Percentiles rank a stretch among this genome's conserved stretches.
Conservation (phyloP, 2,888 invertebrate genomes). For the Agrotis exclamationis region DNA sequence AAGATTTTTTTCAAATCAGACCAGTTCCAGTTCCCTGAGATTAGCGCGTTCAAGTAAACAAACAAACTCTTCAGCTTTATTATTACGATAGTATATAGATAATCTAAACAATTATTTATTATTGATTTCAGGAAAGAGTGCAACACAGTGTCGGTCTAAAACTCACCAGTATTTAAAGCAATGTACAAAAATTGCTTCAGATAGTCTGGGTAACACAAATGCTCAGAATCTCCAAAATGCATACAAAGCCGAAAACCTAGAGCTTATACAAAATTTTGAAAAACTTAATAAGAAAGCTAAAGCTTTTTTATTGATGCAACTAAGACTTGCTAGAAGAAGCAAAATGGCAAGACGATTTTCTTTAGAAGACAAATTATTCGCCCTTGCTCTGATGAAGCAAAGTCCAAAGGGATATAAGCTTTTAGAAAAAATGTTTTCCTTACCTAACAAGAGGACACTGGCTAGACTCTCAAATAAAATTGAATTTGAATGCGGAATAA, state of each 20-base stretch:
- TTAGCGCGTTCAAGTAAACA: too few relatives aligned
- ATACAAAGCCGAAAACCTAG: background rate
- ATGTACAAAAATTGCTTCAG: background rate
- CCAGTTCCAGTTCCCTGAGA: too few relatives aligned
- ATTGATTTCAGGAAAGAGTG: too few relatives aligned
- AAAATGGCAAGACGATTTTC: slow-evolving; percentile 9
- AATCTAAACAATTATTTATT: too few relatives aligned
- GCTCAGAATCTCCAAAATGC: slow-evolving; percentile 6
- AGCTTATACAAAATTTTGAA: slow-evolving; percentile 6
- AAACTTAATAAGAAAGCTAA: slow-evolving; percentile 13
- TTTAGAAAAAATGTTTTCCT: background rate
- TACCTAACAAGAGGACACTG: slow-evolving; percentile 5
- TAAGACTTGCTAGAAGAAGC: background rate
- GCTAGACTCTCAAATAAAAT: background rate
- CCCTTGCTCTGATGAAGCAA: slow-evolving; percentile 6
- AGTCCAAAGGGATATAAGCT: background rate
- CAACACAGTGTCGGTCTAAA: too few relatives aligned
- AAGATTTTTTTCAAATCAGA: too few relatives aligned
- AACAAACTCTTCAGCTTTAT: too few relatives aligned
- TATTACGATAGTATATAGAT: too few relatives aligned
- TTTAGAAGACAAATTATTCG: slow-evolving; percentile 5
- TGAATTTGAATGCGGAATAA: background rate
- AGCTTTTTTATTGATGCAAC: background rate
- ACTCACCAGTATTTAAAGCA: background rate
- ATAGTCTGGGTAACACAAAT: too few relatives aligned